Percentiles rank a stretch among this genome's conserved stretches.
phyloP scores from a whole-genome alignment of 2,797 vertebrate species.

The Onychomys torridus region DNA sequence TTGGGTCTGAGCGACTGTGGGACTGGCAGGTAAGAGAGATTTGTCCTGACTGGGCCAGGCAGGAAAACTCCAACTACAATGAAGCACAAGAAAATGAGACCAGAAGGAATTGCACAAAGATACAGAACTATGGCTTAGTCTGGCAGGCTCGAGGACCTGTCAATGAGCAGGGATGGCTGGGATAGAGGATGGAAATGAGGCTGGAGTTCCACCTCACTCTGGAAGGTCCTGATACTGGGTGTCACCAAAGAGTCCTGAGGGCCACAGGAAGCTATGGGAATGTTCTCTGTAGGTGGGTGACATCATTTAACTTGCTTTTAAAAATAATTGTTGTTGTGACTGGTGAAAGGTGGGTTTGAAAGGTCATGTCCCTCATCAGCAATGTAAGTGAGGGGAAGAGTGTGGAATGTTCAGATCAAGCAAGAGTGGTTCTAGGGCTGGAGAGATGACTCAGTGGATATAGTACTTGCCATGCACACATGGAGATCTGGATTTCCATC shows the following conservation, averaged over 20 bases:
- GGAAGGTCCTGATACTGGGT: not conserved
- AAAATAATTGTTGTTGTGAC: not conserved
- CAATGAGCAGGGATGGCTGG: not conserved
- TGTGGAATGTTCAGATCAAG: not conserved
- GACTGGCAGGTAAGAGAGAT: no score
- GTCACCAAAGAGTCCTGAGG: not conserved
- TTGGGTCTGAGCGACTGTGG: no score
- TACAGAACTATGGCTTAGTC: not conserved
- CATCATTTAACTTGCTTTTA: not conserved
- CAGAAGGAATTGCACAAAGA: not conserved
- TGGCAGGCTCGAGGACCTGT: not conserved
- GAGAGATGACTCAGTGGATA: not conserved
- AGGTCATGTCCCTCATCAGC: not conserved
- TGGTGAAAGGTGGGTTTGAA: not conserved
- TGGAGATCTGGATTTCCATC: not conserved
- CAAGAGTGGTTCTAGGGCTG: not conserved
- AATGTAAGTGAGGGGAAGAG: not conserved
- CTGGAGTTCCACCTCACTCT: not conserved
- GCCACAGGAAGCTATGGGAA: not conserved
- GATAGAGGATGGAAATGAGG: rapidly evolving
- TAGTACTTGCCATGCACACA: not conserved
- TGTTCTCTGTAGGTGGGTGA: not conserved
- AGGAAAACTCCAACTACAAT: no score
- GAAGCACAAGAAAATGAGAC: not conserved
- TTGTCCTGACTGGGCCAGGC: no score